Conservation (phyloP, 2,888 invertebrate genomes). For the Oasisia sp. region DNA sequence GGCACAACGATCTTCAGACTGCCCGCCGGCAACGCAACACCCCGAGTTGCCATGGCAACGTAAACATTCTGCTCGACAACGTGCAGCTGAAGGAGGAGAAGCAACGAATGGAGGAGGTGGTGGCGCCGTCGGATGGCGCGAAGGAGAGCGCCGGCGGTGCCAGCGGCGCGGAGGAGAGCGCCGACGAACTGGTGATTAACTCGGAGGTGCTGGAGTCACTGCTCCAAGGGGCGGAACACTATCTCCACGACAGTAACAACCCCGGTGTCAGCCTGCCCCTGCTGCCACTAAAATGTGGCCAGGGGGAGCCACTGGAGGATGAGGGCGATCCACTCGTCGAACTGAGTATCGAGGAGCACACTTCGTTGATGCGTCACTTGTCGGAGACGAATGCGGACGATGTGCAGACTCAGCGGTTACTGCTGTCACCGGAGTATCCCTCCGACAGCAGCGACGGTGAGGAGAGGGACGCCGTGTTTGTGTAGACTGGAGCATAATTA, state of each 20-base stretch:
- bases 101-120: not conserved
- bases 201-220: constrained; percentile 39
- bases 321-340: not conserved
- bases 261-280: constrained; percentile 1
- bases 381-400: not conserved
- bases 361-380: not conserved
- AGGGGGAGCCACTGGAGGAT: not conserved
- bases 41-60: constrained; percentile 2
- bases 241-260: not conserved
- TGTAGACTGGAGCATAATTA: not conserved
- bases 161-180: not conserved
- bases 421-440: not conserved
- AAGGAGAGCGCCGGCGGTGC: not conserved
- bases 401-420: not conserved
- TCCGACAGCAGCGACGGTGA: not conserved
- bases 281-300: not conserved
- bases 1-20: not conserved
- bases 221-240: constrained; percentile 38
- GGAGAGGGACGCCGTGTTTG: not conserved
- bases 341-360: not conserved
- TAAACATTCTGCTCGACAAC: constrained; percentile 6
- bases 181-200: constrained; percentile 37
- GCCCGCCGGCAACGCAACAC: not conserved
- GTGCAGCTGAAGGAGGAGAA: not conserved
- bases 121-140: not conserved